These are phyloP conservation scores for Cepaea hortensis DNA, from an alignment of 2,888 invertebrate species.

Conservation along the genomic window DNA sequence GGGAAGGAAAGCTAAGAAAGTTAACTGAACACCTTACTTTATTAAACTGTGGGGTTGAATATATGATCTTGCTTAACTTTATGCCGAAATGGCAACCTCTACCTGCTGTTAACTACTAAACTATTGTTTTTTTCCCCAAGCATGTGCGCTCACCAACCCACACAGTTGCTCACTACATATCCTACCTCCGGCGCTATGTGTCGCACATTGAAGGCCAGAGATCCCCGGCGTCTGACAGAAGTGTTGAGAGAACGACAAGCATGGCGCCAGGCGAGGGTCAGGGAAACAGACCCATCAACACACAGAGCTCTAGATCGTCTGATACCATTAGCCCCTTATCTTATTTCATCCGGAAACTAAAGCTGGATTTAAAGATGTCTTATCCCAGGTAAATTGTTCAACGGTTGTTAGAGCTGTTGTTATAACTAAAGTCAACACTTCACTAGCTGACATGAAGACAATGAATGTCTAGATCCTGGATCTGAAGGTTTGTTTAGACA, in stretches of 20 bases:
- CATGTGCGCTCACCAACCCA: constrained; percentile 64
- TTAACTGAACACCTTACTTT: no score
- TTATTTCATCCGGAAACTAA: constrained; percentile 89
- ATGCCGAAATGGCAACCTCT: no score
- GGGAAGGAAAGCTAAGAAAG: no score
- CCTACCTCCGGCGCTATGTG: constrained; percentile 60
- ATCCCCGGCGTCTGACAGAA: constrained; percentile 27
- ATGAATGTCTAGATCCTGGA: no score
- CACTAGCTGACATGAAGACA: no score
- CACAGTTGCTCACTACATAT: constrained; percentile 62
- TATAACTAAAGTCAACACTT: background rate
- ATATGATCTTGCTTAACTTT: no score
- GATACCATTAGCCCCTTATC: constrained; percentile 88
- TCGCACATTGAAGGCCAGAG: constrained; percentile 22
- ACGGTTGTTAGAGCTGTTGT: background rate
- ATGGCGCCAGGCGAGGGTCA: background rate
- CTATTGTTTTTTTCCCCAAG: constrained; percentile 50
- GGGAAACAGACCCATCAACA: background rate
- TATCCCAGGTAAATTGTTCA: constrained; percentile 85
- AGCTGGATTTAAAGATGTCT: constrained; percentile 89
- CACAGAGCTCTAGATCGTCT: constrained; percentile 16
- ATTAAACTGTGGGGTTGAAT: no score
- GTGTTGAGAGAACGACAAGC: background rate
- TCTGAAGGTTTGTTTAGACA: no score
- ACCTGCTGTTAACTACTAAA: no score